Percentiles rank a stretch among this genome's conserved stretches.
Conservation (phyloP, 2,113 vertebrate species). For the Oncorhynchus nerka region DNA sequence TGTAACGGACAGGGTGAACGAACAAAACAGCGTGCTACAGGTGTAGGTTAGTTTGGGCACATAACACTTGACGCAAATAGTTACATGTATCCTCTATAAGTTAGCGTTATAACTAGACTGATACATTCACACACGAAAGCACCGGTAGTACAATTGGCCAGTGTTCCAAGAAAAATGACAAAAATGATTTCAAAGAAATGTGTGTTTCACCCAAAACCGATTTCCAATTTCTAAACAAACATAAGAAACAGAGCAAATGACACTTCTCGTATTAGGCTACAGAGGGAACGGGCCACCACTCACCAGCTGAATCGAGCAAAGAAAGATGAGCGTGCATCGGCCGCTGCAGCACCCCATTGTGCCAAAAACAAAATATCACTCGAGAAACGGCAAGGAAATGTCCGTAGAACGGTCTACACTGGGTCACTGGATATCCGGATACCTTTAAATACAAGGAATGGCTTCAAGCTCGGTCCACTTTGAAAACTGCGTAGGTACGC, state of each 20-base stretch:
- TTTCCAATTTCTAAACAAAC: too few relatives aligned
- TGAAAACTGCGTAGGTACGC: slow-evolving; percentile 2
- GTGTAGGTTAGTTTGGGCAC: background rate
- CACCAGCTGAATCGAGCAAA: slow-evolving; percentile 88
- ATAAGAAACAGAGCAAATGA: background rate
- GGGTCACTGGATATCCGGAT: background rate
- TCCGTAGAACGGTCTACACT: slow-evolving; percentile 6
- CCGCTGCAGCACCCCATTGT: slow-evolving; percentile 88
- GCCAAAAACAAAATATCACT: slow-evolving; percentile 41
- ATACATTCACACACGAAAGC: background rate
- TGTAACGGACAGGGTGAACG: background rate
- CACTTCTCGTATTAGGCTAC: background rate
- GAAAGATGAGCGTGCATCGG: slow-evolving; percentile 82
- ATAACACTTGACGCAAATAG: too few relatives aligned
- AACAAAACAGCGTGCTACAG: background rate
- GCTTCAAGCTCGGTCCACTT: slow-evolving; percentile 52
- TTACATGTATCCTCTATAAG: background rate
- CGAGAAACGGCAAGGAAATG: slow-evolving; percentile 8
- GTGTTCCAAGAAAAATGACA: background rate
- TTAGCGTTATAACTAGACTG: background rate
- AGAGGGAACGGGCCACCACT: slow-evolving; percentile 56
- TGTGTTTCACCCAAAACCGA: too few relatives aligned
- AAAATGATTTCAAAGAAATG: too few relatives aligned
- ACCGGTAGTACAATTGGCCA: background rate
- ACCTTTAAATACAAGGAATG: slow-evolving; percentile 36